phyloP scores from a whole-genome alignment of 2,888 invertebrate species.

The Acleris emargana region DNA sequence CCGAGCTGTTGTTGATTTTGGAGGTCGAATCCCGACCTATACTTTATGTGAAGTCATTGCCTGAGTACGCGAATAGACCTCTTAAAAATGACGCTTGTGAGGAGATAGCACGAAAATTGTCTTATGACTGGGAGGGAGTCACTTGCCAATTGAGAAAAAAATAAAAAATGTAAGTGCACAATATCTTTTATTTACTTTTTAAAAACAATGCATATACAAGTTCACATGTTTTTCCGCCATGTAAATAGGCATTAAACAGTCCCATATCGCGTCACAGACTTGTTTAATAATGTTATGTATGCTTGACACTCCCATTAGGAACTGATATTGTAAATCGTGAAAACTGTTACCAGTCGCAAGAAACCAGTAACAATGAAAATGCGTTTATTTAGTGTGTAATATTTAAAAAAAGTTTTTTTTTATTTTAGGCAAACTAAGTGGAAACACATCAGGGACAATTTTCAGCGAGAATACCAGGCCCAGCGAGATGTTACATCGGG shows the following conservation, averaged over 20 bases:
- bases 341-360: constrained; percentile 39
- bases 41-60: no score
- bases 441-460: constrained; percentile 10
- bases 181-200: no score
- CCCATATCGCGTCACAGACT: constrained; percentile 33
- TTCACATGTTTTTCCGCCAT: constrained; percentile 38
- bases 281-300: constrained; percentile 39
- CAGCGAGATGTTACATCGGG: background rate
- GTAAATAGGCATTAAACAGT: constrained; percentile 29
- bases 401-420: constrained; percentile 5
- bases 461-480: constrained; percentile 1
- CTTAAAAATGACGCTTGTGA: no score
- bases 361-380: constrained; percentile 38
- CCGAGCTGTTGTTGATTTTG: no score
- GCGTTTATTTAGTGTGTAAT: background rate
- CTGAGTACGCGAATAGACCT: no score
- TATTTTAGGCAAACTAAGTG: constrained; percentile 11
- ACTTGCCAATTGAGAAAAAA: no score
- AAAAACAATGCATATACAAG: background rate
- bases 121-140: no score
- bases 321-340: constrained; percentile 37
- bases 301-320: constrained; percentile 36
- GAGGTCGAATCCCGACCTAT: no score
- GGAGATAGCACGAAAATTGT: no score
- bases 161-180: no score